Evolutionary conservation across 2,888 invertebrate species (phyloP).

Genomic region (Noctua janthina): DNA sequence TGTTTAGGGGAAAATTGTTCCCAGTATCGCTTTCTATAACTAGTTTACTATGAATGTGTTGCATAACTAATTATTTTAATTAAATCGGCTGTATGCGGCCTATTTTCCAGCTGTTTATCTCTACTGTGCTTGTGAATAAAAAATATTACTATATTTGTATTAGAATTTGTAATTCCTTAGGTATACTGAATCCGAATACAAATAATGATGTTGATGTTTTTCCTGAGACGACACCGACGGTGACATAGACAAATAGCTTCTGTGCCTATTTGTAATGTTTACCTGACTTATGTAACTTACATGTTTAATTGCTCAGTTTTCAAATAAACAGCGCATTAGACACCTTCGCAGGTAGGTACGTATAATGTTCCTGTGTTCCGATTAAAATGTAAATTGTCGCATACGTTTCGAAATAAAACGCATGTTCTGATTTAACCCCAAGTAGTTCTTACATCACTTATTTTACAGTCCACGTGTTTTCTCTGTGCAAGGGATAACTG

Average conservation of each 20-base stretch:
- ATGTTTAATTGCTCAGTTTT: conserved; percentile 1
- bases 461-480: conserved; percentile 60
- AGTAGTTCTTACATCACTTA: conserved; percentile 50
- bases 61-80: conserved; percentile 7
- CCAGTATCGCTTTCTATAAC: not conserved
- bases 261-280: not conserved
- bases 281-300: not conserved
- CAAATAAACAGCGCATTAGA: conserved; percentile 27
- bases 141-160: not conserved
- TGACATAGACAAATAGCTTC: not conserved
- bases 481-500: conserved; percentile 38
- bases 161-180: not conserved
- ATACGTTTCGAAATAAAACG: conserved; percentile 37
- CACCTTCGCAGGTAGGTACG: not conserved
- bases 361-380: not conserved
- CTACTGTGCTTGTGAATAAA: not conserved
- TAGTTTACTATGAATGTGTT: not conserved
- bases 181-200: not conserved
- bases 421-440: conserved; percentile 40
- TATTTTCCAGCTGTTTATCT: conserved; percentile 2
- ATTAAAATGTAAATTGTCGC: conserved; percentile 40
- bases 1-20: conserved; percentile 16
- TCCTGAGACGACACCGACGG: not conserved
- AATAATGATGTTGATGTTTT: conserved; percentile 2
- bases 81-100: not conserved